Evolutionary conservation across 92 coral and sea anemone genomes (phyloP), one percentile per base, ranked within the genome.

Genomic region (Paramuricea clavata): DNA sequence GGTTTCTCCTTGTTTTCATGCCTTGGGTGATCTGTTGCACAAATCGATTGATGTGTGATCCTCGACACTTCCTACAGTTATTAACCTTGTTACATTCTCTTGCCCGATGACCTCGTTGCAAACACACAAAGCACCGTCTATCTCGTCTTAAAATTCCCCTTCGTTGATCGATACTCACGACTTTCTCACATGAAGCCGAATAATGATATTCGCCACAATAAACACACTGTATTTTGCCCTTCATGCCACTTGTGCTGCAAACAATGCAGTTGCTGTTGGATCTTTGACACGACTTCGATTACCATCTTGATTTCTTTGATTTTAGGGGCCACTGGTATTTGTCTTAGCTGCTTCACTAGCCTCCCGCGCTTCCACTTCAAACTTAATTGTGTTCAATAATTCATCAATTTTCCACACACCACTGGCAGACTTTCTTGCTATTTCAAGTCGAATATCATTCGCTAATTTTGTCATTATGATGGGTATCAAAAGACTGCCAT

Each of bases 11-110:
- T 43, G 19, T 80, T 5, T 35, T 80, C 85, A 6, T 65, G 12
- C 21, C 5, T 32, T 49, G 65, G 26, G 27, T 56, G 72, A 17
- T 22, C 49, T 17, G 8, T 33, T 27, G 50, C 25, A 49, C 76
- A 80, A 59, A 80, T 80, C 47, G 85, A 80, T 60, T 80, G 85
- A 62, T 80, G 85, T 80, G 85, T 39, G 67, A 32, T 36, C 85
- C 85, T 25, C 49, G 72, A 59, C 85, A 59, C 33, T 80, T 65
- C 35, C 75, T 19, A 69, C 85, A 80, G 43, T 62, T 80, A 22
- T 62, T 62, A 17, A 16, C 59, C 60, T 80, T 80, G 47, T 60
- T 39, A 28, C 78, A 72, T 22, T 72, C 78, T 11, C 21, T 41
- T 26, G 78, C 78, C 26, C 50, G 50, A 35, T 72, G 59, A 72